Evolutionary conservation across 2,888 invertebrate species (phyloP).

Genomic region (Agriotes lineatus): DNA sequence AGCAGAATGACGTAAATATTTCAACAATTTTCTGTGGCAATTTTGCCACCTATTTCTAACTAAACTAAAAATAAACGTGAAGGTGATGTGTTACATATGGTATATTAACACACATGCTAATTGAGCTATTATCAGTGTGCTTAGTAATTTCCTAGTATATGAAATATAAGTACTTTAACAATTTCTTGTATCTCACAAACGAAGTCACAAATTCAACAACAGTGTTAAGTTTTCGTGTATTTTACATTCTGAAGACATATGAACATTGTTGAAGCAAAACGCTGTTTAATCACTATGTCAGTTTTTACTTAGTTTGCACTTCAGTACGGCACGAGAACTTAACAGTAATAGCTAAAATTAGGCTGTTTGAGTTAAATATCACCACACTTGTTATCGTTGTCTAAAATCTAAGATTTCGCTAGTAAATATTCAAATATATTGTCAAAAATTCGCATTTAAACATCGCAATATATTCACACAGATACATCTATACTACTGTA

Average conservation of each 20-base stretch:
- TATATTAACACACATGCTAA: slow-evolving; percentile 23
- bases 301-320: neutral
- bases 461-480: slow-evolving; percentile 16
- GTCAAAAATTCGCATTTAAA: slow-evolving; percentile 40
- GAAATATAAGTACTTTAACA: slow-evolving; percentile 6
- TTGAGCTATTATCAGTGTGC: slow-evolving; percentile 40
- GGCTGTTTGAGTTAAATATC: slow-evolving; percentile 35
- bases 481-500: slow-evolving; percentile 16
- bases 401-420: slow-evolving; percentile 32
- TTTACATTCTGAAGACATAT: neutral
- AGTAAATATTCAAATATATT: slow-evolving; percentile 36
- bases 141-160: neutral
- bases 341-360: slow-evolving; percentile 25
- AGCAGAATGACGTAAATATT: neutral
- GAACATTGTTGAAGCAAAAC: too few species aligned
- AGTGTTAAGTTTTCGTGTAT: slow-evolving; percentile 9
- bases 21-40: neutral
- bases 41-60: neutral
- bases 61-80: too few species aligned
- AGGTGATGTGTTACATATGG: neutral
- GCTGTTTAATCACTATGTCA: too few species aligned
- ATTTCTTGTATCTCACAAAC: neutral
- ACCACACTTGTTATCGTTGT: slow-evolving; percentile 40
- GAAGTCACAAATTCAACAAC: slow-evolving; percentile 14
- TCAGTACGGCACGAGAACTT: slow-evolving; percentile 18